phyloP scores from a whole-genome alignment of 2,797 vertebrate genomes.

The Otolemur crassicaudatus region DNA sequence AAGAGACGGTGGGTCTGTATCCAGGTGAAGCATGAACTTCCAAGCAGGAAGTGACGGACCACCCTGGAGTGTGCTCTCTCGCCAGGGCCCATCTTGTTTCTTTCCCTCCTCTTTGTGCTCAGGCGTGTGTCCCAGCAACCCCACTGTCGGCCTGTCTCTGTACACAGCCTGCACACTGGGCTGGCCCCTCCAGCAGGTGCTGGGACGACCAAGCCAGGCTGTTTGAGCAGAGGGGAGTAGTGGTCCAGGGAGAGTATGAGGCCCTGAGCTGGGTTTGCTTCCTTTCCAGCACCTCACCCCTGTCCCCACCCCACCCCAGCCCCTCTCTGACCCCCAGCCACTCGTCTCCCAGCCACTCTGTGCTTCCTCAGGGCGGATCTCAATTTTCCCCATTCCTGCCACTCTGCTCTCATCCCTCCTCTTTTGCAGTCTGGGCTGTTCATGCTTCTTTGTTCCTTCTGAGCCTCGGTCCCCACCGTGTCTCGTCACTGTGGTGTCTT shows the following conservation, averaged over 20 bases:
- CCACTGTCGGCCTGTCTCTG: accelerated
- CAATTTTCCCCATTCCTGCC: background rate
- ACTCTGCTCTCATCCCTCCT: background rate
- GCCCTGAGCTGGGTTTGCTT: background rate
- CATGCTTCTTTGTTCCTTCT: background rate
- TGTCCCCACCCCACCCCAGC: accelerated
- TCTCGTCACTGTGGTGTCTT: background rate
- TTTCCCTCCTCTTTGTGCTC: background rate
- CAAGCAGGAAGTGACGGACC: background rate
- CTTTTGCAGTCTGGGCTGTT: background rate
- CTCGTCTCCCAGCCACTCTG: background rate
- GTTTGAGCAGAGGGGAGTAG: background rate
- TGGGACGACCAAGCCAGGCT: accelerated
- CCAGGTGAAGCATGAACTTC: background rate
- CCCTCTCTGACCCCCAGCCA: background rate
- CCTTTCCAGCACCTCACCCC: background rate
- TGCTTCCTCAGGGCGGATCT: accelerated
- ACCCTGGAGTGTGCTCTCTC: background rate
- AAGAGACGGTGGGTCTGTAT: background rate
- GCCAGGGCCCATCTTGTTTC: background rate
- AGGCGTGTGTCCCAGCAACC: background rate
- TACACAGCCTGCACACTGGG: accelerated
- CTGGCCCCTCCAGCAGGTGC: accelerated
- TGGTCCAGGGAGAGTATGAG: accelerated
- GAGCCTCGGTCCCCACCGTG: background rate